A percentile compares a stretch with the other conserved stretches of the same genome.
Evolutionary conservation across 1,140 invertebrate species (phyloP).

Genomic region (Lordiphosa mommai): DNA sequence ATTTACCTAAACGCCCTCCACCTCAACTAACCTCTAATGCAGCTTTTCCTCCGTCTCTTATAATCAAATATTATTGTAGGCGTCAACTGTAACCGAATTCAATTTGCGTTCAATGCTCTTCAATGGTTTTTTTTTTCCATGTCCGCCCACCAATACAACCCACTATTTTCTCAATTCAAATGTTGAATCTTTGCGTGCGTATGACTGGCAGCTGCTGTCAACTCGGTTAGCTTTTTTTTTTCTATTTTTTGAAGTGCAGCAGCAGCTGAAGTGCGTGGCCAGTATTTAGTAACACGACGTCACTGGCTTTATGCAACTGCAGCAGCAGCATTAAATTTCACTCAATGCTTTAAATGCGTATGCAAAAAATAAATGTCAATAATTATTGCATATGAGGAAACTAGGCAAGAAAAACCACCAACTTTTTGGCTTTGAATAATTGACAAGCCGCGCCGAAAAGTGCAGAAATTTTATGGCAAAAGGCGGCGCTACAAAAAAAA

Average conservation of each 20-base stretch:
- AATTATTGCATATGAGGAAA: conserved; percentile 33
- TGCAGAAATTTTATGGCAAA: conserved; percentile 28
- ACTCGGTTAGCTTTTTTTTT: too few species aligned
- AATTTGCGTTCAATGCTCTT: conserved; percentile 21
- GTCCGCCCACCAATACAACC: background rate
- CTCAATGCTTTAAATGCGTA: conserved; percentile 47
- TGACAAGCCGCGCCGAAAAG: conserved; percentile 42
- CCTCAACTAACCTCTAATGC: too few species aligned
- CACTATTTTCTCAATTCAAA: too few species aligned
- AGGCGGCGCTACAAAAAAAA: conserved; percentile 5
- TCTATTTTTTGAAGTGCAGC: too few species aligned
- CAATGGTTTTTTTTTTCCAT: background rate
- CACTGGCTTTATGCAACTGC: too few species aligned
- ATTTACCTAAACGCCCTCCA: too few species aligned
- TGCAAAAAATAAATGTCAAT: conserved; percentile 41
- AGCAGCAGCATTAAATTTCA: too few species aligned
- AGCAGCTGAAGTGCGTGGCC: too few species aligned
- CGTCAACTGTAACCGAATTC: conserved; percentile 14
- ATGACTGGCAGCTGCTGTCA: conserved; percentile 10
- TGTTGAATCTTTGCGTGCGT: background rate
- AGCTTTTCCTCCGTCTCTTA: too few species aligned
- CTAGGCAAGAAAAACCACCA: conserved; percentile 28
- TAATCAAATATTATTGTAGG: conserved; percentile 1
- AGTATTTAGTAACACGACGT: too few species aligned
- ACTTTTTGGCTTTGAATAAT: conserved; percentile 44